Evolutionary conservation across 2,888 invertebrate species (phyloP).

Genomic region (Ypsolopha scabrella): DNA sequence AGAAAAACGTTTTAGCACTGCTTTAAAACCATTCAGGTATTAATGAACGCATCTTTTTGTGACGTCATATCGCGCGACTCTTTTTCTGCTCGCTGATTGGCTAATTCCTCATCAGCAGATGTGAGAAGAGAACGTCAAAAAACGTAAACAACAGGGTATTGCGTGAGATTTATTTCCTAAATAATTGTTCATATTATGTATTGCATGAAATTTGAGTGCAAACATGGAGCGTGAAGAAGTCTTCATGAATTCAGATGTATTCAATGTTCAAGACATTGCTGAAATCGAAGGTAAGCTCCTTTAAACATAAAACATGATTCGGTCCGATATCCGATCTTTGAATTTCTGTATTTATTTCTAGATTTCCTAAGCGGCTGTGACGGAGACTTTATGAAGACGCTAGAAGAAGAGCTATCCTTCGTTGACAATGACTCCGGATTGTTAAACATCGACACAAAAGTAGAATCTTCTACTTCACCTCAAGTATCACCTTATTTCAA

Average conservation of each 20-base stretch:
- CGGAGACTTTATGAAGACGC: slow-evolving; percentile 71
- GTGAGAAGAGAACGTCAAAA: slow-evolving; percentile 28
- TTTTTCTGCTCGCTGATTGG: slow-evolving; percentile 67
- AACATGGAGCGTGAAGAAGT: slow-evolving; percentile 50
- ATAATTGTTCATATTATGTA: neutral
- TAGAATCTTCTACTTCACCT: slow-evolving; percentile 29
- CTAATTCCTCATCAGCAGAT: slow-evolving; percentile 30
- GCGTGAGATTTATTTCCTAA: neutral
- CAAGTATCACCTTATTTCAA: slow-evolving; percentile 41
- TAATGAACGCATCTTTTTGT: slow-evolving; percentile 12
- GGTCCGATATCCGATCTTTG: neutral
- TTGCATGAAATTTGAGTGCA: neutral
- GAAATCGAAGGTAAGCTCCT: slow-evolving; percentile 75
- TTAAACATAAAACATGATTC: neutral
- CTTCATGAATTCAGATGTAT: slow-evolving; percentile 65
- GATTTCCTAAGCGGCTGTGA: slow-evolving; percentile 77
- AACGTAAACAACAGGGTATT: slow-evolving; percentile 42
- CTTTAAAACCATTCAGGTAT: neutral
- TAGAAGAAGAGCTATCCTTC: slow-evolving; percentile 54
- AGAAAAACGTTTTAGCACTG: no score
- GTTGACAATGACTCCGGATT: slow-evolving; percentile 39
- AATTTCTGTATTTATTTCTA: slow-evolving; percentile 25
- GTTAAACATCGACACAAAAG: slow-evolving; percentile 40
- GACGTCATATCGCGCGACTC: slow-evolving; percentile 74
- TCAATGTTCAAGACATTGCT: slow-evolving; percentile 75